Evolutionary conservation across 92 coral and sea anemone species (phyloP), one percentile per base, ranked within the genome.

Genomic region (Palythoa grandis): DNA sequence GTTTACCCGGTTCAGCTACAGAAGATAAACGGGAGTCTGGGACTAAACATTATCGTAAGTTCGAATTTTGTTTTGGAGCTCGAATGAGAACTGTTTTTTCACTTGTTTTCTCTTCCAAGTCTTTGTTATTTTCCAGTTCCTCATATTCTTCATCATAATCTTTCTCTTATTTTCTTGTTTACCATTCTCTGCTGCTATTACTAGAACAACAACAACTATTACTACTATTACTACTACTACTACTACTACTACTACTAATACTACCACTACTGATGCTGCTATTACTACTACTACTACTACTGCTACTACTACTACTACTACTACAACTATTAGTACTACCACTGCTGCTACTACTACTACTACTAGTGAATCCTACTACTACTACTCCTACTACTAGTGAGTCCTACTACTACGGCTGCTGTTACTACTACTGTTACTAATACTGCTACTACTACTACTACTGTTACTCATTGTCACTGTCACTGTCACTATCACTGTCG

Each of bases 11-110:
- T 96, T 10, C 98, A 96, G 76, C 94, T 96, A 37, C 95, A 94
- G 47, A 96, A 96, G 65, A 90, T 88, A 70, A 92, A 96, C 60
- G 98, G 98, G 17, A 94, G 95, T 73, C 90, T 94, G 83, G 98
- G 98, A 7, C 94, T 96, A 20, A 96, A 96, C 83, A 93, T 96
- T 9, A 96, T 96, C 78, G 98, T 96, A 86, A 94, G 98, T 88
- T 70, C 1, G 38, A 15, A 25, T 20, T n/a, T 74, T n/a, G 3
- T 4, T 83, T 40, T 19, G 16, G 2, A 17, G 72, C 11, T 29
- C 13, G 8, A 11, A 13, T 29, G 20, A 58, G 53, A n/a, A 37
- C 4, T 74, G 19, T 74, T 3, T 10, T 63, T 63, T 16, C 10
- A 4, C 66, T 58, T 19, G 25, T 63, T 63, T n/a, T n/a, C 10